Evolutionary conservation across 2,113 vertebrate species (phyloP).

Genomic region (Brachypteracias leptosomus): DNA sequence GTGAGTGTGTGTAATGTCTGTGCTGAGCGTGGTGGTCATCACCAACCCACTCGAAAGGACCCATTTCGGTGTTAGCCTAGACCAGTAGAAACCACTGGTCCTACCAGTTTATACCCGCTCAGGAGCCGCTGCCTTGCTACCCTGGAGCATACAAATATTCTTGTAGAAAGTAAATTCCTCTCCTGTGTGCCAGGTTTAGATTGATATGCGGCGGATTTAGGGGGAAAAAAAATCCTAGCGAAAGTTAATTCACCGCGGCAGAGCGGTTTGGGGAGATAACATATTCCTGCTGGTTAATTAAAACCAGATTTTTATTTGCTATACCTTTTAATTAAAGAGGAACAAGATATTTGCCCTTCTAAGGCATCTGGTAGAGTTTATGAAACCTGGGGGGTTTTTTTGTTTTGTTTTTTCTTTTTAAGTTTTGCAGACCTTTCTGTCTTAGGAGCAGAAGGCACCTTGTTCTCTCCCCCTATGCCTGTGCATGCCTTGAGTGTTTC

Average conservation of each 20-base stretch:
- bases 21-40: rapidly evolving
- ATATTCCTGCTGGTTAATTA: slow-evolving; percentile 37
- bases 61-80: neutral
- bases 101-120: neutral
- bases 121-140: neutral
- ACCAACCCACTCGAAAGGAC: neutral
- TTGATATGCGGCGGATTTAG: neutral
- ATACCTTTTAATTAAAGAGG: slow-evolving; percentile 62
- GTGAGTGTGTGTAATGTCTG: rapidly evolving
- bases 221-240: neutral
- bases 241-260: neutral
- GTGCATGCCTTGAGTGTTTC: too few relatives aligned
- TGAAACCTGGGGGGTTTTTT: neutral
- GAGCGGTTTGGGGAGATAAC: neutral
- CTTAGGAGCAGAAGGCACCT: too few relatives aligned
- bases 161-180: neutral
- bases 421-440: too few relatives aligned
- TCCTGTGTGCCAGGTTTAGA: neutral
- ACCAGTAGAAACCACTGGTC: neutral
- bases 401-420: neutral
- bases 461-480: too few relatives aligned
- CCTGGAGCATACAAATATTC: neutral
- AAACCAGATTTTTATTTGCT: slow-evolving; percentile 54
- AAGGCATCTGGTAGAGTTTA: slow-evolving; percentile 49
- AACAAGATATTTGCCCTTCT: slow-evolving; percentile 39